Evolutionary conservation across 2,113 vertebrate genomes (phyloP).

Genomic region (Atractosteus spatula): DNA sequence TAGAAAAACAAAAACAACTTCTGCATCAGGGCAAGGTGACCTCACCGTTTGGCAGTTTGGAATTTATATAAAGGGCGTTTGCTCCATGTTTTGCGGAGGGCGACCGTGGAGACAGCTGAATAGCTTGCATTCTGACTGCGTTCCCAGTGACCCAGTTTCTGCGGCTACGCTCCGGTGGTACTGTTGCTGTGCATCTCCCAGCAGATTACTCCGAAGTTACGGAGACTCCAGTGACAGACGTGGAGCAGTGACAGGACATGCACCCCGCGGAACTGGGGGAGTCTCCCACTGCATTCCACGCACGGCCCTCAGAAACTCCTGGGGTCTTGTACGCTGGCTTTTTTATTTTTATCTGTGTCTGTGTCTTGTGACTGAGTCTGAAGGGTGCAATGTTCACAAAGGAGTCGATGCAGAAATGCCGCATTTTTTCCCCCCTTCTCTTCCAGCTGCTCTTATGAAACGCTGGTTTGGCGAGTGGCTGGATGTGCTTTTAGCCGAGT

Average conservation of each 20-base stretch:
- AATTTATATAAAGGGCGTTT: too few relatives aligned
- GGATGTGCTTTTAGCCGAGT: too few relatives aligned
- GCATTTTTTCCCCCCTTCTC: too few relatives aligned
- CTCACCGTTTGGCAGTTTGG: too few relatives aligned
- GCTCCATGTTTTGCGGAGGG: not conserved
- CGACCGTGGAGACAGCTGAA: conserved; percentile 3
- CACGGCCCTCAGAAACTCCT: not conserved
- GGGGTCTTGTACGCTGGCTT: conserved; percentile 51
- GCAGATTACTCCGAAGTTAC: conserved; percentile 61
- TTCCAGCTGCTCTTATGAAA: too few relatives aligned
- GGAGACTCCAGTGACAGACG: conserved; percentile 60
- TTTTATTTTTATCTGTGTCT: conserved; percentile 12
- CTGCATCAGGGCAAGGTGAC: conserved; percentile 29
- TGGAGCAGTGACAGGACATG: conserved; percentile 57
- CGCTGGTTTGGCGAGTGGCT: too few relatives aligned
- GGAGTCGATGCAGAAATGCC: too few relatives aligned
- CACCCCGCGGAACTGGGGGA: conserved; percentile 31
- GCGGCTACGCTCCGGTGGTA: conserved; percentile 55
- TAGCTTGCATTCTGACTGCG: conserved; percentile 50
- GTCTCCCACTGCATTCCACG: too few relatives aligned
- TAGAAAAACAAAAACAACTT: conserved; percentile 36
- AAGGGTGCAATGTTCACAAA: too few relatives aligned
- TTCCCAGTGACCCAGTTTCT: conserved; percentile 72
- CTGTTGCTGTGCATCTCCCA: conserved; percentile 58
- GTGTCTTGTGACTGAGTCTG: not conserved